Evolutionary conservation across 2,888 invertebrate genomes (phyloP).

Genomic region (Lacanobia oleracea): DNA sequence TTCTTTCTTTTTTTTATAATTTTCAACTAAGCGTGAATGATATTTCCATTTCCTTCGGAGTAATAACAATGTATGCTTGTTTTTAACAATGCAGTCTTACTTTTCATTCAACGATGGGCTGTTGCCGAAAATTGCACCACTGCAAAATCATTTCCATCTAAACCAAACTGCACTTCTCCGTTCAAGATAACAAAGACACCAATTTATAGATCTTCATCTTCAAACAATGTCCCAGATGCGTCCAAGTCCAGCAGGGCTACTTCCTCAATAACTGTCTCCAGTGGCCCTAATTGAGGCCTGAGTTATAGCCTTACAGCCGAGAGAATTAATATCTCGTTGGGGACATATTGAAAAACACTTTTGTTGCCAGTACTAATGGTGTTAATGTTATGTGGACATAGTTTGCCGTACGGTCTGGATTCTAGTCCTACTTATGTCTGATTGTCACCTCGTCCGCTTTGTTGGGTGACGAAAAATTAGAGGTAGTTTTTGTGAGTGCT

Average conservation of each 20-base stretch:
- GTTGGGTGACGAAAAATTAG: background rate
- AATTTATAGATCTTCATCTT: constrained; percentile 43
- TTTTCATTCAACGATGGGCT: background rate
- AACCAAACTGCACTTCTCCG: constrained; percentile 1
- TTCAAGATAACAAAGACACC: constrained; percentile 30
- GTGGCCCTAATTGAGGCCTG: constrained; percentile 74
- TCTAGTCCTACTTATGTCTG: constrained; percentile 24
- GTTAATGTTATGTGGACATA: constrained; percentile 34
- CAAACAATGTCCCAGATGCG: constrained; percentile 66
- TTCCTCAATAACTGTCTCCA: constrained; percentile 78
- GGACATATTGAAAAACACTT: constrained; percentile 60
- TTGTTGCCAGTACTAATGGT: constrained; percentile 50
- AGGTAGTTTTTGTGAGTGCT: background rate
- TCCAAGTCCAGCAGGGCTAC: constrained; percentile 62
- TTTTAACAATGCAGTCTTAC: background rate
- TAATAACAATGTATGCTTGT: no score
- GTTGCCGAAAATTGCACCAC: background rate
- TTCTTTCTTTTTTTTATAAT: background rate
- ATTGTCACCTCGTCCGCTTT: constrained; percentile 5
- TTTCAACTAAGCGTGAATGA: background rate
- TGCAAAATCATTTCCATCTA: constrained; percentile 2
- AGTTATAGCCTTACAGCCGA: constrained; percentile 63
- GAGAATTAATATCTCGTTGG: constrained; percentile 56
- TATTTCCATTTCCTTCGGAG: no score
- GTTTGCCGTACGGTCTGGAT: constrained; percentile 17